Evolutionary conservation across 2,113 vertebrate genomes (phyloP).

Genomic region (Indri indri): DNA sequence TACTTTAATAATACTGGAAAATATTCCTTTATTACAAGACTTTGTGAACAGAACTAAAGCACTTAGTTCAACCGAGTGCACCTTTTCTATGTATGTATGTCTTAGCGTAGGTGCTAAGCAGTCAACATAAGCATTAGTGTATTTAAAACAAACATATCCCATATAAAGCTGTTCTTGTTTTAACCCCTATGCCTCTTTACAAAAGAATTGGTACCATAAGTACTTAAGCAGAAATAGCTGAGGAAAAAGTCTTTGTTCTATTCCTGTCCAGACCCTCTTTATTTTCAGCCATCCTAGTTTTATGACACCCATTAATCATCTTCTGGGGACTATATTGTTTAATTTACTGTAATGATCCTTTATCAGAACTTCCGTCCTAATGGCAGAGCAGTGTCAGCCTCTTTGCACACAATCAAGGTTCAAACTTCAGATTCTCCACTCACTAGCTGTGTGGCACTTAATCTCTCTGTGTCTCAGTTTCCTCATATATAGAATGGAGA

Average conservation of each 20-base stretch:
- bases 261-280: background rate
- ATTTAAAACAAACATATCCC: background rate
- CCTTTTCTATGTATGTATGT: background rate
- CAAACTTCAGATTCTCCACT: background rate
- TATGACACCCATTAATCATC: background rate
- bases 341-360: background rate
- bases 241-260: background rate
- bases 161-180: background rate
- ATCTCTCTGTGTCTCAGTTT: background rate
- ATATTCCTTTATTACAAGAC: background rate
- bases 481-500: background rate
- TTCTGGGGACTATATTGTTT: slow-evolving; percentile 27
- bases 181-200: background rate
- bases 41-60: background rate
- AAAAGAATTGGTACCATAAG: background rate
- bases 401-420: background rate
- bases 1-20: background rate
- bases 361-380: background rate
- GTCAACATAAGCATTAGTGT: background rate
- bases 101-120: background rate
- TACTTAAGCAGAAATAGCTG: background rate
- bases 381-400: background rate
- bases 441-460: background rate
- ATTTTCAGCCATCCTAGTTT: background rate
- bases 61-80: background rate